Percentiles rank a stretch among this genome's conserved stretches.
Conservation (phyloP, 2,113 vertebrate genomes). For the Leucosticte australis region DNA sequence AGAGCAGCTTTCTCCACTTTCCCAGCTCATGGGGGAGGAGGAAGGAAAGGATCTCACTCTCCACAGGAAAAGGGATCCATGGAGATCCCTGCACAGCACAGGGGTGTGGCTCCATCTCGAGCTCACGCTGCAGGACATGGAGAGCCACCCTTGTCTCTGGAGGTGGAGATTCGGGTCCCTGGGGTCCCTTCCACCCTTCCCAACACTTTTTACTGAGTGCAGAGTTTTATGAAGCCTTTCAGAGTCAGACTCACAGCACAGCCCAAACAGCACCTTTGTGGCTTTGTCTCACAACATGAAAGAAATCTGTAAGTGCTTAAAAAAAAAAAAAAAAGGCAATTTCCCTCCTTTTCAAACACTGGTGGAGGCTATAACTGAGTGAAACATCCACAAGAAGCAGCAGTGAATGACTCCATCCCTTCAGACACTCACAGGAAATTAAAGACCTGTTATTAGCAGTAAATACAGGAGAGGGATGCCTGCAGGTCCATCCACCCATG, state of each 20-base stretch:
- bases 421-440: background rate
- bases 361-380: background rate
- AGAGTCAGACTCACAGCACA: background rate
- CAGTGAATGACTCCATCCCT: background rate
- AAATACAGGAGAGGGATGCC: background rate
- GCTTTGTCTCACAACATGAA: background rate
- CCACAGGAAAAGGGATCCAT: background rate
- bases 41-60: background rate
- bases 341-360: background rate
- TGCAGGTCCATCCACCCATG: background rate
- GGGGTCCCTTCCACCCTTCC: background rate
- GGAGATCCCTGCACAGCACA: background rate
- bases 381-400: background rate
- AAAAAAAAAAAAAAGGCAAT: background rate
- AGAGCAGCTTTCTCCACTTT: constrained; percentile 1
- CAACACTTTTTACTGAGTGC: background rate
- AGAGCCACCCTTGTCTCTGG: background rate
- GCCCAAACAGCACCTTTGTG: rapidly evolving
- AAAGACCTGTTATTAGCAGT: background rate
- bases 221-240: background rate
- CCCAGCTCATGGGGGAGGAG: background rate
- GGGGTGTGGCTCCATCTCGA: background rate
- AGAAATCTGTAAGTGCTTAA: background rate
- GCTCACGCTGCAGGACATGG: rapidly evolving
- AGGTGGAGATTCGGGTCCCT: background rate